phyloP scores from a whole-genome alignment of 2,113 vertebrate species.

The Phalacrocorax carbo region DNA sequence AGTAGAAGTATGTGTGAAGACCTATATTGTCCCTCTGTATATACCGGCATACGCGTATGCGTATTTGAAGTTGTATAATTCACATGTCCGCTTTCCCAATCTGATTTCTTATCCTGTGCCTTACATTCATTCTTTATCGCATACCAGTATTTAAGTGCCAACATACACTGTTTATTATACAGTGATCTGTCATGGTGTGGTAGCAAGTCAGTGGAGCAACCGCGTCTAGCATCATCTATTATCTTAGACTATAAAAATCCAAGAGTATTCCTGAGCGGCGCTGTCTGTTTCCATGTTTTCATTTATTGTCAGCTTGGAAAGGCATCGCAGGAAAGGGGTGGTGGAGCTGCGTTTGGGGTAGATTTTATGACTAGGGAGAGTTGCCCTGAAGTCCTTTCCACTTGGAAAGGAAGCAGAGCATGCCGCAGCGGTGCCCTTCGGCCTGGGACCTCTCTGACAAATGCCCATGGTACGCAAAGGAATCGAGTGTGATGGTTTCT shows the following conservation, averaged over 20 bases:
- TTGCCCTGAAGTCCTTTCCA: background rate
- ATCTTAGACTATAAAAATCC: background rate
- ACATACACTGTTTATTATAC: background rate
- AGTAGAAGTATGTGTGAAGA: background rate
- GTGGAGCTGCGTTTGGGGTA: background rate
- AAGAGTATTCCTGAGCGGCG: background rate
- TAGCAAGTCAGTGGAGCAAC: background rate
- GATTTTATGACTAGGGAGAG: background rate
- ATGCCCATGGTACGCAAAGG: background rate
- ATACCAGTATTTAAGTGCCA: background rate
- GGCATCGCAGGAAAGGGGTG: fast-evolving
- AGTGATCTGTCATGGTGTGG: background rate
- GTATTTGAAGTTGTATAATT: background rate
- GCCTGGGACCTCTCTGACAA: background rate
- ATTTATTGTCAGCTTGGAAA: background rate
- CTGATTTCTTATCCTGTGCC: background rate
- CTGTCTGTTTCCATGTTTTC: background rate
- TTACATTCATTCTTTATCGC: background rate
- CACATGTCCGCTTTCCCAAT: background rate
- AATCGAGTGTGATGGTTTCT: background rate
- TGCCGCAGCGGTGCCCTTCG: background rate
- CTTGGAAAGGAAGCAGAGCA: background rate
- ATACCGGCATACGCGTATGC: no score
- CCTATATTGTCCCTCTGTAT: background rate
- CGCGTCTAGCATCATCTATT: background rate